phyloP scores from a whole-genome alignment of 2,888 invertebrate species.

The Lysandra coridon region DNA sequence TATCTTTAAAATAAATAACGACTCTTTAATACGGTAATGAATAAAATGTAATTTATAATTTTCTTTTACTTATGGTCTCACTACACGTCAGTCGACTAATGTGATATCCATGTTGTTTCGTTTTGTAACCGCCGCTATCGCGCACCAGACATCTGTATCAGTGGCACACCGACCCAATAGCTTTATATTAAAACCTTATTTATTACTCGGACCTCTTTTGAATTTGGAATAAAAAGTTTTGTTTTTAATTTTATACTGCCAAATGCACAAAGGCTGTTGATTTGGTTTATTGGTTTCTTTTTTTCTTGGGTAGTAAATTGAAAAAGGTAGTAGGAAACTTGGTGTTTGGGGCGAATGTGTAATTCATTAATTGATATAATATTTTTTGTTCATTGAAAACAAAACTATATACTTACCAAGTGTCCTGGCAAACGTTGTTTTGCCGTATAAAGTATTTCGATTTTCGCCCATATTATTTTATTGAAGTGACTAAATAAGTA shows the following conservation, averaged over 20 bases:
- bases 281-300: constrained; percentile 10
- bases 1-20: constrained; percentile 32
- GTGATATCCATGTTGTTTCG: constrained; percentile 75
- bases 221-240: constrained; percentile 59
- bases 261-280: constrained; percentile 23
- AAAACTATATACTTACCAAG: no score
- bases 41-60: constrained; percentile 42
- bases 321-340: not conserved
- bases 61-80: constrained; percentile 47
- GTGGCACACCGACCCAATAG: constrained; percentile 69
- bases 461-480: no score
- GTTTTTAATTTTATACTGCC: constrained; percentile 44
- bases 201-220: constrained; percentile 64
- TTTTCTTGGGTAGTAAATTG: not conserved
- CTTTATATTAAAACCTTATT: constrained; percentile 73
- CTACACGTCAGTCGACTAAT: constrained; percentile 63
- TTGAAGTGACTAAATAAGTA: no score
- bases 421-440: no score
- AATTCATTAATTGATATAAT: not conserved
- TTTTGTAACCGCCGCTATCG: constrained; percentile 74
- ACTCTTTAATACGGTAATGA: constrained; percentile 32
- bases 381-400: no score
- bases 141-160: constrained; percentile 72
- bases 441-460: no score
- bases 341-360: constrained; percentile 52